Base-by-base conservation (phyloP, 2,888 invertebrate genomes). In the Ormia ochracea region DNA sequence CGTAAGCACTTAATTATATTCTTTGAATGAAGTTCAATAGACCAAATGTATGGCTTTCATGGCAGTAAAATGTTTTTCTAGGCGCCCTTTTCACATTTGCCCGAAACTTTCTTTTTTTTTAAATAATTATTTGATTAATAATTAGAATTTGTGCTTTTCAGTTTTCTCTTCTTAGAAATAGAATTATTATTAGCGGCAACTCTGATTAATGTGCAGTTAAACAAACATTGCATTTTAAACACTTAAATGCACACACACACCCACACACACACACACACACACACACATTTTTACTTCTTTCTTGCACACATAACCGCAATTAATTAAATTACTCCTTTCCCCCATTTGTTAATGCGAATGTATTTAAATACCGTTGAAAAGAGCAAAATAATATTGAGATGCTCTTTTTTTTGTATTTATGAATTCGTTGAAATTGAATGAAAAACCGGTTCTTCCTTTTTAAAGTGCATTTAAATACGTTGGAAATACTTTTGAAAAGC, bases 261-360 rank as follows among this genome's bases (percentile, higher is more conserved):
- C 4, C 7, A 14, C 17, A 9, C 31, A 10, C 4, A 4, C 33
- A 12, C 12, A 52, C 19, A 41, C 38, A 41, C 28, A n/a, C 41
- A 23, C 21, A 43, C 12, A 14, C 10, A 10, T 21, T 21, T 31
- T 12, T 33, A 54, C 7, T 23, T 21, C 21, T 17, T 56, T 26
- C 63, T 73, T 61, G 14, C 50, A 28, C 33, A 74, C 14, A 56
- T n/a, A 41, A 48, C 68, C 68, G 43, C 76, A 69, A 54, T 69
- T 69, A 76, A 76, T 76, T 76, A 76, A 76, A 76, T 76, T 56
- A 69, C 63, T 61, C 7, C 41, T 33, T 43, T 1, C 31, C n/a
- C n/a, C 9, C n/a, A n/a, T 21, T 14, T 50, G 38, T 38, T 19
- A 23, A 26, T 63, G n/a, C n/a, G n/a, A 21, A 23, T 19, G 10